phyloP scores from a whole-genome alignment of 1,140 invertebrate species.

The Plectrocnemia conspersa region DNA sequence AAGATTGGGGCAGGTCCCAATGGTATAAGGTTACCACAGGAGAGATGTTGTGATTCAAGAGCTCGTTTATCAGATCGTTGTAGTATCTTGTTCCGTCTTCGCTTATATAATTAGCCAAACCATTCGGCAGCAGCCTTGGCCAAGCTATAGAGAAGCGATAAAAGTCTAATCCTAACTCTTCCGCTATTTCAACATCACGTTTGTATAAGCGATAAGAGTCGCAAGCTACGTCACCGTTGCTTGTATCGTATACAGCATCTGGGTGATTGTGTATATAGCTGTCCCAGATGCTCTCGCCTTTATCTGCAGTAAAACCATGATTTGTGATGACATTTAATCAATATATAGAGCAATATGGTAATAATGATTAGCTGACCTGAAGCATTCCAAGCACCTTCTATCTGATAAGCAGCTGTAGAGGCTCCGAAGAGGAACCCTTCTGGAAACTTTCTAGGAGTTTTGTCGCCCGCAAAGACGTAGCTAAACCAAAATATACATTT shows the following conservation, averaged over 20 bases:
- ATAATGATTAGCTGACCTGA: no score
- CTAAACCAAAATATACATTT: neutral
- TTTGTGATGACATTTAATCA: neutral
- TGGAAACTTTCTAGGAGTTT: slow-evolving; percentile 44
- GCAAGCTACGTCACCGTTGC: slow-evolving; percentile 44
- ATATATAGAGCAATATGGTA: neutral
- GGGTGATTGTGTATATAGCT: slow-evolving; percentile 35
- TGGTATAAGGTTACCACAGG: slow-evolving; percentile 53
- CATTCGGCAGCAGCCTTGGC: slow-evolving; percentile 55
- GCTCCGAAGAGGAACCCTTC: slow-evolving; percentile 51
- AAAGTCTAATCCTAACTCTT: slow-evolving; percentile 47
- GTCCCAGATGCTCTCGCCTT: slow-evolving; percentile 42
- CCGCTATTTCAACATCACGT: slow-evolving; percentile 48
- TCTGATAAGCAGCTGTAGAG: slow-evolving; percentile 52
- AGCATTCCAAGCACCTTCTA: slow-evolving; percentile 55
- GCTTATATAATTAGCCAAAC: slow-evolving; percentile 48
- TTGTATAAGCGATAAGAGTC: slow-evolving; percentile 49
- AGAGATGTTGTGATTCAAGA: slow-evolving; percentile 44
- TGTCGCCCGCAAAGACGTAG: neutral
- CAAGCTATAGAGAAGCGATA: slow-evolving; percentile 62
- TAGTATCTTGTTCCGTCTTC: slow-evolving; percentile 56
- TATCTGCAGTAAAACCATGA: slow-evolving; percentile 33
- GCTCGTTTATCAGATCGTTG: slow-evolving; percentile 51
- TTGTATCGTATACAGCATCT: slow-evolving; percentile 39
- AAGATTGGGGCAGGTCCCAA: slow-evolving; percentile 51